Conservation (phyloP, 2,888 invertebrate genomes). For the Hypsopygia costalis region DNA sequence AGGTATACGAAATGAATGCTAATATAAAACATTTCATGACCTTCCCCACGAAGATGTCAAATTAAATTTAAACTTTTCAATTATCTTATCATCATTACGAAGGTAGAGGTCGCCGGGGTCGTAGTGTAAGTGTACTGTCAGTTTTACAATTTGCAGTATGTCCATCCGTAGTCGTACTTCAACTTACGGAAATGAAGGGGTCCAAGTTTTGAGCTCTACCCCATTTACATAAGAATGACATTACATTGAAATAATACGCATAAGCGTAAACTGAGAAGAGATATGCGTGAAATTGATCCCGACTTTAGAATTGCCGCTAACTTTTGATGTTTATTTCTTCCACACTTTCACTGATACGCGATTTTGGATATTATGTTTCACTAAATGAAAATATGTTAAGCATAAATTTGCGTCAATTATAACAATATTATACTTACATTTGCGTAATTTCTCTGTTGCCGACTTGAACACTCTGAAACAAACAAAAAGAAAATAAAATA, state of each 20-base stretch:
- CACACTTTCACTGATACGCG: conserved; percentile 17
- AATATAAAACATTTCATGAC: conserved; percentile 1
- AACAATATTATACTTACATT: conserved; percentile 47
- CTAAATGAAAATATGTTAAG: neutral
- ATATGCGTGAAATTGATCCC: conserved; percentile 35
- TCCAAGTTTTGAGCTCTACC: conserved; percentile 21
- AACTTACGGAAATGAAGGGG: conserved; percentile 18
- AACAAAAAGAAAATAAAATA: conserved; percentile 31
- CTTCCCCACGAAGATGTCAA: conserved; percentile 11
- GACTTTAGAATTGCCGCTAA: conserved; percentile 22
- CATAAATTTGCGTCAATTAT: conserved; percentile 13
- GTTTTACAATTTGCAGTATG: conserved; percentile 35
- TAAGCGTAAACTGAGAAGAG: conserved; percentile 8
- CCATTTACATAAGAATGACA: conserved; percentile 20
- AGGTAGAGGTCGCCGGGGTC: conserved; percentile 19
- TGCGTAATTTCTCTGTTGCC: conserved; percentile 37
- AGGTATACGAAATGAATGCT: neutral
- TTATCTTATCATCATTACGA: conserved; percentile 23
- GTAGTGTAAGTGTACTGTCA: conserved; percentile 24
- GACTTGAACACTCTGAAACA: conserved; percentile 62
- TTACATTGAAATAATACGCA: conserved; percentile 2
- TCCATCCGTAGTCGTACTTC: conserved; percentile 18
- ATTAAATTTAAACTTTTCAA: conserved; percentile 18
- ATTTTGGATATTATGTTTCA: neutral
- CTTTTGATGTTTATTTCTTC: conserved; percentile 28